Evolutionary conservation across 2,888 invertebrate species (phyloP).

Genomic region (Operophtera brumata): DNA sequence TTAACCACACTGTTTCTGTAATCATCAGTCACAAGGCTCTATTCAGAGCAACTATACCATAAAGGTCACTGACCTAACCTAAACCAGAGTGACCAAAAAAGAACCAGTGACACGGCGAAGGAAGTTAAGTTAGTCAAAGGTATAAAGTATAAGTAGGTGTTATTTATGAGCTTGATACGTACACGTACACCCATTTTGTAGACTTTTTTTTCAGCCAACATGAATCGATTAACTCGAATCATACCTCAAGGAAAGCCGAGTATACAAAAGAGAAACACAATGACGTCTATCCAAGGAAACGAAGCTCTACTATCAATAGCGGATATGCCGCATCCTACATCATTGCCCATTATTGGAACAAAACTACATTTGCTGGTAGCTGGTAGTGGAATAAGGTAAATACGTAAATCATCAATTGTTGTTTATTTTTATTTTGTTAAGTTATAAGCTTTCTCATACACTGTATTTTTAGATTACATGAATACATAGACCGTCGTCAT

Average conservation of each 20-base stretch:
- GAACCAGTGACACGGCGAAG: no score
- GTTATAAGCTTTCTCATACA: not conserved
- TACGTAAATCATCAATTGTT: not conserved
- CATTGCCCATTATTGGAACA: slow-evolving; percentile 79
- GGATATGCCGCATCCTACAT: slow-evolving; percentile 74
- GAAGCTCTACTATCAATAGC: slow-evolving; percentile 42
- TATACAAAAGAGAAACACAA: slow-evolving; percentile 1
- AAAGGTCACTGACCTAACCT: no score
- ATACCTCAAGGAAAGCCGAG: slow-evolving; percentile 6
- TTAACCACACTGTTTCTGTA: no score
- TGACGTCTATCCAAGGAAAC: slow-evolving; percentile 15
- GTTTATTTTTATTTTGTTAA: no score
- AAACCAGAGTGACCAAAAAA: no score
- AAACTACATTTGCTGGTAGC: slow-evolving; percentile 67
- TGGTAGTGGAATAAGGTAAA: slow-evolving; percentile 64
- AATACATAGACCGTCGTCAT: slow-evolving; percentile 88
- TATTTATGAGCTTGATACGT: no score
- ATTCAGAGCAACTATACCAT: no score
- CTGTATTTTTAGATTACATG: slow-evolving; percentile 75
- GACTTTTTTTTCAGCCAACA: slow-evolving; percentile 17
- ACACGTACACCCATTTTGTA: not conserved
- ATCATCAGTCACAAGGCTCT: no score
- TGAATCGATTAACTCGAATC: slow-evolving; percentile 31
- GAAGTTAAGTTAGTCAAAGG: no score
- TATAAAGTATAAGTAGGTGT: no score